A percentile compares a stretch with the other conserved stretches of the same genome.
Evolutionary conservation across 2,888 invertebrate genomes (phyloP).

Genomic region (Trimorus sp.): DNA sequence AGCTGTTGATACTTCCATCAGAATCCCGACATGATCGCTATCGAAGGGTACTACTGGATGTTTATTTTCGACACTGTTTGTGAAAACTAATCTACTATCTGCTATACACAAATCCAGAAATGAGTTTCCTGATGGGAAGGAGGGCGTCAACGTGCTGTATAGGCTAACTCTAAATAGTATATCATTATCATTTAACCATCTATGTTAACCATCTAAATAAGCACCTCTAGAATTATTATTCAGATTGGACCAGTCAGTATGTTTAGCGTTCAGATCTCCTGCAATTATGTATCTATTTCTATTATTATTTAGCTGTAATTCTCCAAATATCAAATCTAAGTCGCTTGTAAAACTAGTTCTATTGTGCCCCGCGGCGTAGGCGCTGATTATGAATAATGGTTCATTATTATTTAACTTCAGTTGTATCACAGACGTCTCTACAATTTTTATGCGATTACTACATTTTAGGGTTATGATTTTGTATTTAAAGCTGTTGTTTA

Average conservation of each 20-base stretch:
- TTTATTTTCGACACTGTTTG: not conserved
- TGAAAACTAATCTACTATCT: constrained; percentile 7
- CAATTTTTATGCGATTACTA: not conserved
- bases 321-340: not conserved
- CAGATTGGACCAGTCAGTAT: constrained; percentile 18
- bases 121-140: constrained; percentile 12
- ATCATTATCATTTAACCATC: constrained; percentile 12
- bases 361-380: not conserved
- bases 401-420: constrained; percentile 9
- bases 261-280: constrained; percentile 15
- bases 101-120: constrained; percentile 20
- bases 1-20: not conserved
- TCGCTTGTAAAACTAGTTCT: not conserved
- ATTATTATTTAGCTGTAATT: not conserved
- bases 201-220: constrained; percentile 1
- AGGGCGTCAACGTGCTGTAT: not conserved
- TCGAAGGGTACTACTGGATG: constrained; percentile 6
- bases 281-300: not conserved
- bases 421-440: not conserved
- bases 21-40: not conserved
- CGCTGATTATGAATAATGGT: not conserved
- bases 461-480: not conserved
- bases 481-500: not conserved
- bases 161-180: not conserved
- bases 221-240: constrained; percentile 21